Evolutionary conservation across 2,113 vertebrate genomes (phyloP).

Genomic region (Bos taurus): DNA sequence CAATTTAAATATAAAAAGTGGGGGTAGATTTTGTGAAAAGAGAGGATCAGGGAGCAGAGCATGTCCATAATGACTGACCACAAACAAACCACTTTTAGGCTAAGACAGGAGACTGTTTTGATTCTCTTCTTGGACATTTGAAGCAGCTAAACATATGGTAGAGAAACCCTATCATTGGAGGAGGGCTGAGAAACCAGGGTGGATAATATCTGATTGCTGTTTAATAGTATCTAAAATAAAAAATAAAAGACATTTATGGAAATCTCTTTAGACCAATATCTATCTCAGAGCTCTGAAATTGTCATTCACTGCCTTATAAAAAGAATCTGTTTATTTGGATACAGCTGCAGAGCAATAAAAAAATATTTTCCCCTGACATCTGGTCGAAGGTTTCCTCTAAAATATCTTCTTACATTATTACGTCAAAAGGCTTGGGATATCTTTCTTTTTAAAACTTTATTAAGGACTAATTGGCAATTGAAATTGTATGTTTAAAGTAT

Average conservation of each 20-base stretch:
- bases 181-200: background rate
- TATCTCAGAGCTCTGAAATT: background rate
- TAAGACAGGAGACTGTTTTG: background rate
- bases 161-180: background rate
- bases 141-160: background rate
- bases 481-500: background rate
- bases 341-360: background rate
- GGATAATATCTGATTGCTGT: background rate
- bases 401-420: background rate
- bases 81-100: background rate
- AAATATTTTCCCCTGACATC: background rate
- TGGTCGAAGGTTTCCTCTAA: background rate
- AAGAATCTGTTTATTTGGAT: background rate
- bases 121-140: background rate
- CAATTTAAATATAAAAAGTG: background rate
- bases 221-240: background rate
- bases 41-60: background rate
- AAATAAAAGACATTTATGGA: background rate
- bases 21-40: background rate
- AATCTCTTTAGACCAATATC: background rate
- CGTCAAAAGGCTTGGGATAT: background rate
- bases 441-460: background rate
- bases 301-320: background rate
- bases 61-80: background rate
- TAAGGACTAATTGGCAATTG: background rate